Percentiles rank a stretch among this genome's conserved stretches.
phyloP scores from a whole-genome alignment of 2,113 vertebrate species.

The Theristicus caerulescens region DNA sequence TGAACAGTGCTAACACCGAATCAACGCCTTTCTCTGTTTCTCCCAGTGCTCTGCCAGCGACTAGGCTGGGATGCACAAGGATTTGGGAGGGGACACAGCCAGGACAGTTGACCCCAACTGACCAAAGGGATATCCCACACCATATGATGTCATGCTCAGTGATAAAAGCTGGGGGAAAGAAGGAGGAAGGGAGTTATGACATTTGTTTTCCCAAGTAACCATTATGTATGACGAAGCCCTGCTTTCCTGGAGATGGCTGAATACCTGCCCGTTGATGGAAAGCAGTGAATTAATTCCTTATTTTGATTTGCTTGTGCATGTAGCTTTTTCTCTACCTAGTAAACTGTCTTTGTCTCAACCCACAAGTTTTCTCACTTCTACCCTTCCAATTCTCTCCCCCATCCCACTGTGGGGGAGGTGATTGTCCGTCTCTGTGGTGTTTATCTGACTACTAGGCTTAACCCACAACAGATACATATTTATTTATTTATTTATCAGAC shows the following conservation, averaged over 20 bases:
- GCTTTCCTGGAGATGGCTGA: not conserved
- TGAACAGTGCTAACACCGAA: not conserved
- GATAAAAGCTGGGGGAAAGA: not conserved
- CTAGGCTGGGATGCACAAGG: not conserved
- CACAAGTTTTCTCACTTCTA: not conserved
- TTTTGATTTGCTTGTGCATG: not conserved
- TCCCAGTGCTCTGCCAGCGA: not conserved
- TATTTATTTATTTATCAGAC: not conserved
- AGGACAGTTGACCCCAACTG: not conserved
- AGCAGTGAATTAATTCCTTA: not conserved
- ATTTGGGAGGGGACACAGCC: not conserved
- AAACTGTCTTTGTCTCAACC: not conserved
- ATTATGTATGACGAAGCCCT: rapidly evolving
- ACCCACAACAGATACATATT: not conserved
- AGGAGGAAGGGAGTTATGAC: not conserved
- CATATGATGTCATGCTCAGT: not conserved
- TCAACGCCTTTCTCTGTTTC: not conserved
- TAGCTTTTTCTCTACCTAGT: not conserved
- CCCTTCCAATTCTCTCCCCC: not conserved
- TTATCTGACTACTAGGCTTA: not conserved
- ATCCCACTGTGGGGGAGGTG: not conserved
- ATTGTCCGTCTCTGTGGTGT: not conserved
- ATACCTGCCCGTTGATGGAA: not conserved
- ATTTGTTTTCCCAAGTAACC: not conserved
- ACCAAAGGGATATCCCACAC: not conserved